phyloP scores from a whole-genome alignment of 2,888 invertebrate species.

The Drosophila heteroneura region DNA sequence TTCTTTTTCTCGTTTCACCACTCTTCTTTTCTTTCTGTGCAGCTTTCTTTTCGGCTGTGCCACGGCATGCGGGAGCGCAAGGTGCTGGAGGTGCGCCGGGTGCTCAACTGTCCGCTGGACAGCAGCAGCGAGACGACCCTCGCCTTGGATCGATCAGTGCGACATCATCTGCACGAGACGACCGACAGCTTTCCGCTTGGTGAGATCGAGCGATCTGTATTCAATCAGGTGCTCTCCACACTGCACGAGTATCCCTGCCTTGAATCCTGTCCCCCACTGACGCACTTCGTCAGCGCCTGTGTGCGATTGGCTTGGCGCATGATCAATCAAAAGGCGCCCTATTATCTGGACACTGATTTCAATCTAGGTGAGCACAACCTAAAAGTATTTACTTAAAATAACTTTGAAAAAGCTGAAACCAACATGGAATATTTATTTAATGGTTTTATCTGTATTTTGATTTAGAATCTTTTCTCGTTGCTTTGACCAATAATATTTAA shows the following conservation, averaged over 20 bases:
- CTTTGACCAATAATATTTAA: background rate
- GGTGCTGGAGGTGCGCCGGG: conserved; percentile 89
- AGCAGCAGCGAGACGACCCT: conserved; percentile 85
- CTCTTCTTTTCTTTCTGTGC: conserved; percentile 52
- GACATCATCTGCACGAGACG: conserved; percentile 89
- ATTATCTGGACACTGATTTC: conserved; percentile 89
- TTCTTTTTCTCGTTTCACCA: conserved; percentile 17
- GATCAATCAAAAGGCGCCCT: conserved; percentile 90
- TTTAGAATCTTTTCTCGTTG: background rate
- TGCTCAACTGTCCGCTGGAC: conserved; percentile 86
- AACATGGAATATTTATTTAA: background rate
- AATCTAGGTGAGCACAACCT: conserved; percentile 87
- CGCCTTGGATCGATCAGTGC: conserved; percentile 87
- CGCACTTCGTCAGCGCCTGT: conserved; percentile 92
- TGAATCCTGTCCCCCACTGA: conserved; percentile 91
- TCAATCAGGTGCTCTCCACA: conserved; percentile 92
- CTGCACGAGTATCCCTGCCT: conserved; percentile 97
- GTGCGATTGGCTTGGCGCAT: conserved; percentile 95
- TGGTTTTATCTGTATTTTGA: background rate
- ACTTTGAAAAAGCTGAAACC: background rate
- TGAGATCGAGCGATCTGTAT: conserved; percentile 89
- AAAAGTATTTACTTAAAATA: background rate
- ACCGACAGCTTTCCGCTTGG: conserved; percentile 90
- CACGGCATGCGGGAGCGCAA: conserved; percentile 90
- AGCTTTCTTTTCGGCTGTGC: conserved; percentile 91